A percentile compares a stretch with the other conserved stretches of the same genome.
phyloP scores from a whole-genome alignment of 2,113 vertebrate genomes.

The Pygoscelis adeliae region DNA sequence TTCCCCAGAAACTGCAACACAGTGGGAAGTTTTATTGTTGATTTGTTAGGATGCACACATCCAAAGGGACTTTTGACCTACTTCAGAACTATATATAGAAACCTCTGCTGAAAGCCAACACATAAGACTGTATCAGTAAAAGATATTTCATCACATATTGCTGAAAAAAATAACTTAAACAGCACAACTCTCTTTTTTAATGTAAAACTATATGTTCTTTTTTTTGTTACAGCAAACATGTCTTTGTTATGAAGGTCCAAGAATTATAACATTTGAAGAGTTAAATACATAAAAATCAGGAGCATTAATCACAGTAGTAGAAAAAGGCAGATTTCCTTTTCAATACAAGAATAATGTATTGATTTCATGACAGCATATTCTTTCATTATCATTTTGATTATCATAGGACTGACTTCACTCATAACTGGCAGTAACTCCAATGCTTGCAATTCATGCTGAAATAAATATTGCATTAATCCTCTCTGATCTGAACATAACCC shows the following conservation, averaged over 20 bases:
- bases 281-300: background rate
- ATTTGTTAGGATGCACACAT: background rate
- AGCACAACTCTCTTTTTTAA: background rate
- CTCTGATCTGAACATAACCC: constrained; percentile 42
- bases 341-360: background rate
- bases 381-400: constrained; percentile 27
- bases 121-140: background rate
- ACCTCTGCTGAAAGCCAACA: background rate
- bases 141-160: background rate
- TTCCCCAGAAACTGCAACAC: background rate
- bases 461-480: constrained; percentile 41
- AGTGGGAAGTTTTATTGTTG: background rate
- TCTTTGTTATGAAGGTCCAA: background rate
- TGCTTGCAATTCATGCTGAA: constrained; percentile 23
- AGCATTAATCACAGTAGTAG: background rate
- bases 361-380: background rate
- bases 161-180: background rate
- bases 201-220: background rate
- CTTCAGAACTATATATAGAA: constrained; percentile 6
- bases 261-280: background rate
- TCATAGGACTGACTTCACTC: constrained; percentile 22
- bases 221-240: background rate
- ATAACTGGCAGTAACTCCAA: background rate
- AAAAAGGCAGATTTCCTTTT: background rate
- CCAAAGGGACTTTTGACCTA: constrained; percentile 35